These are phyloP conservation scores for Coelopa pilipes DNA, from an alignment of 2,888 invertebrate species.

Conservation along the genomic window DNA sequence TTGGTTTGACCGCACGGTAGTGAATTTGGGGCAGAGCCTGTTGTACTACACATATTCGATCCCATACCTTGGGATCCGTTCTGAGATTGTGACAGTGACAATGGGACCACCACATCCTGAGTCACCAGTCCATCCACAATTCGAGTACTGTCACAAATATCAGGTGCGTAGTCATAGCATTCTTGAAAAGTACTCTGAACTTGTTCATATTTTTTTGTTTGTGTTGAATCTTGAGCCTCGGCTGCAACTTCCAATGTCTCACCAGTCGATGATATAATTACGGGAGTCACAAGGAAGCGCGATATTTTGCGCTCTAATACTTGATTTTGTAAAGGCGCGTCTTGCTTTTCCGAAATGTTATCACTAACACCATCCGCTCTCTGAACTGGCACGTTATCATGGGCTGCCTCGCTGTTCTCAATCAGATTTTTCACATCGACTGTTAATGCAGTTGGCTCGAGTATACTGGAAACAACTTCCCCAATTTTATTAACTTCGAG, in stretches of 20 bases:
- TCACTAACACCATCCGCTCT: neutral
- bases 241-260: conserved; percentile 61
- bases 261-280: conserved; percentile 65
- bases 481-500: conserved; percentile 40
- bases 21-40: conserved; percentile 10
- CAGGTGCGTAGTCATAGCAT: neutral
- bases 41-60: neutral
- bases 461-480: neutral
- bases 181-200: neutral
- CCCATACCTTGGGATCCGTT: neutral
- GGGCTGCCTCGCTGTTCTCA: neutral
- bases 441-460: conserved; percentile 42
- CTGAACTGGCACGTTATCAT: neutral
- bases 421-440: neutral
- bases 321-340: conserved; percentile 46
- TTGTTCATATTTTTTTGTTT: neutral
- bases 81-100: neutral
- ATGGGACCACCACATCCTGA: conserved; percentile 19
- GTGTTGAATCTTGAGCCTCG: conserved; percentile 14
- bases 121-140: neutral
- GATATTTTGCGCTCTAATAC: conserved; percentile 80
- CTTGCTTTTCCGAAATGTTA: neutral
- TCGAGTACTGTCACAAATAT: conserved; percentile 27
- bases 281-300: conserved; percentile 84
- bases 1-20: conserved; percentile 51